These are phyloP conservation scores for Sakesphorus luctuosus DNA, from an alignment of 2,113 vertebrate species.

Conservation along the genomic window DNA sequence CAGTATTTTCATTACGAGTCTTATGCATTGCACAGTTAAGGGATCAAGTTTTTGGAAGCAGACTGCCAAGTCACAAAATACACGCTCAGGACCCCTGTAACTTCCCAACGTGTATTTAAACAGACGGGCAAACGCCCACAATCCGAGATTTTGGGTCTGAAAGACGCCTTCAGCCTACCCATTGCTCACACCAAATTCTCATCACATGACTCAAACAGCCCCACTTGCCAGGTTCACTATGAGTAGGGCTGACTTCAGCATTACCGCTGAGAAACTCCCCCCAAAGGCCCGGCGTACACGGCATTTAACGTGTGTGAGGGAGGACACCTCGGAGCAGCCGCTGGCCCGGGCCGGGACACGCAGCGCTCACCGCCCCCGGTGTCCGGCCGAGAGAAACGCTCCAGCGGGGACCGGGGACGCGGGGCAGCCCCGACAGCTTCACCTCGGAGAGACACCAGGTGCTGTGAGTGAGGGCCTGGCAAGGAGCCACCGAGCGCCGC, in stretches of 20 bases:
- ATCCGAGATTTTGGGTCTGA: no score
- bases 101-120: background rate
- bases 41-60: background rate
- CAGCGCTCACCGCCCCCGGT: no score
- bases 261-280: background rate
- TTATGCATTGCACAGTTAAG: background rate
- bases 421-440: no score
- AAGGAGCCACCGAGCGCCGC: no score
- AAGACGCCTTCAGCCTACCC: background rate
- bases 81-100: background rate
- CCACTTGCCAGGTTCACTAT: background rate
- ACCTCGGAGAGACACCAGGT: no score
- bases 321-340: background rate
- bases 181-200: background rate
- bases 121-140: background rate
- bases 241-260: background rate
- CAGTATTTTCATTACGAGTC: background rate
- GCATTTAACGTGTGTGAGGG: background rate
- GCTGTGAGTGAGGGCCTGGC: no score
- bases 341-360: background rate
- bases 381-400: no score
- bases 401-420: no score
- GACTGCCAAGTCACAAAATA: background rate
- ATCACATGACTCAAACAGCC: background rate
- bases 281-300: background rate